Evolutionary conservation across 2,113 vertebrate genomes (phyloP), one percentile per base, ranked within the genome.

Genomic region (Meriones unguiculatus): DNA sequence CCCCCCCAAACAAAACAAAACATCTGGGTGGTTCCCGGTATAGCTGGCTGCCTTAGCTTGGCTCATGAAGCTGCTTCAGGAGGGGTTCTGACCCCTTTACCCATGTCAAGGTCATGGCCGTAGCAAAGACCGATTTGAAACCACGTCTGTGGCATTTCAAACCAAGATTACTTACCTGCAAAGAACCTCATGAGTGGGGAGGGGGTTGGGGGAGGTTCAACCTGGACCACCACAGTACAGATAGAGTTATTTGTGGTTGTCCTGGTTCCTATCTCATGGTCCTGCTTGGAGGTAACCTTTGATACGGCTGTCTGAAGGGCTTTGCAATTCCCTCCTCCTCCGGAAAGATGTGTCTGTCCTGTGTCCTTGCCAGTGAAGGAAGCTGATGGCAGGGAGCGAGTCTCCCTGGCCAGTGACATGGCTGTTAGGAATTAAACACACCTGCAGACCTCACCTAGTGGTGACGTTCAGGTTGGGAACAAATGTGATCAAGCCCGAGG

Each of bases 381-480:
- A 28, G 52, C 65, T 52, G 38, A 22, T 62, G 12, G 7, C 13
- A 32, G 18, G 17, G 32, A 67, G 22, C 4, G 0, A 64, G 17
- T 14, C 28, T 50, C 41, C 30, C 86, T 72, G 96, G 73, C 7
- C 0, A 35, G 5, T 24, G 90, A 54, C 77, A 87, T 5, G 75
- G 91, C 94, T 89, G 90, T 89, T 80, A 70, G 72, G 96, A 94
- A 91, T 94, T 50, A 89, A 96, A 70, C 7, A 72, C 8, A n/a
- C 76, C 62, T 50, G 50, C 59, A 62, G 38, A 57, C 87, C 87
- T 81, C n/a, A 84, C 54, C 72, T 35, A 8, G 84, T 65, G 95
- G 14, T 84, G 52, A 64, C 41, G 35, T 89, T 96, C 95, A 97
- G 87, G 90, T 57, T 89, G 96, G 67, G n/a, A 87, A 95, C 78